These are phyloP conservation scores for Cardiocondyla obscurior DNA, from an alignment of 1,140 invertebrate genomes.

Conservation along the genomic window DNA sequence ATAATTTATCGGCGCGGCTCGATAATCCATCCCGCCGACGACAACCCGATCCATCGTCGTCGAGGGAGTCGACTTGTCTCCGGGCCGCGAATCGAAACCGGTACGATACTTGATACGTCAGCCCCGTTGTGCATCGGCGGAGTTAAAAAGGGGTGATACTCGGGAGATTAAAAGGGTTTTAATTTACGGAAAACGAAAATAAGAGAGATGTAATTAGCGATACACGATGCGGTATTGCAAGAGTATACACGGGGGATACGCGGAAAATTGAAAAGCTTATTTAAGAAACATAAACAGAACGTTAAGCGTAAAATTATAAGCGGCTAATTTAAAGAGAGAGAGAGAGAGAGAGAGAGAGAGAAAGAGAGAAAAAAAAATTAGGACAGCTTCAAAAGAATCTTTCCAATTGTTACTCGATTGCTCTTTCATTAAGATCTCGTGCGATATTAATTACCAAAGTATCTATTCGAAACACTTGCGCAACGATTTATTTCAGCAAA, in stretches of 20 bases:
- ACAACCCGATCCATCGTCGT: conserved; percentile 35
- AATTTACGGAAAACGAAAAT: background rate
- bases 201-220: background rate
- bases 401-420: background rate
- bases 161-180: too few species aligned
- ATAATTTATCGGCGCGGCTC: conserved; percentile 37
- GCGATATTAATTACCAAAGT: background rate
- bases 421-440: background rate
- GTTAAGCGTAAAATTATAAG: background rate
- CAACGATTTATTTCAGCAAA: background rate
- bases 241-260: too few species aligned
- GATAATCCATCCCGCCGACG: conserved; percentile 29
- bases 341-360: too few species aligned
- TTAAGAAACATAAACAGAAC: background rate
- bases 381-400: background rate
- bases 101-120: conserved; percentile 27
- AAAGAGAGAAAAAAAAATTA: background rate
- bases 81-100: conserved; percentile 24
- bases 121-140: background rate
- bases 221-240: background rate
- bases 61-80: conserved; percentile 26
- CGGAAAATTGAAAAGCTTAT: background rate
- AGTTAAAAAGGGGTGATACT: background rate
- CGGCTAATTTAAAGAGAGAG: background rate
- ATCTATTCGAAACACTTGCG: background rate